phyloP scores from a whole-genome alignment of 1,140 invertebrate genomes.

The Drosophila aff. region DNA sequence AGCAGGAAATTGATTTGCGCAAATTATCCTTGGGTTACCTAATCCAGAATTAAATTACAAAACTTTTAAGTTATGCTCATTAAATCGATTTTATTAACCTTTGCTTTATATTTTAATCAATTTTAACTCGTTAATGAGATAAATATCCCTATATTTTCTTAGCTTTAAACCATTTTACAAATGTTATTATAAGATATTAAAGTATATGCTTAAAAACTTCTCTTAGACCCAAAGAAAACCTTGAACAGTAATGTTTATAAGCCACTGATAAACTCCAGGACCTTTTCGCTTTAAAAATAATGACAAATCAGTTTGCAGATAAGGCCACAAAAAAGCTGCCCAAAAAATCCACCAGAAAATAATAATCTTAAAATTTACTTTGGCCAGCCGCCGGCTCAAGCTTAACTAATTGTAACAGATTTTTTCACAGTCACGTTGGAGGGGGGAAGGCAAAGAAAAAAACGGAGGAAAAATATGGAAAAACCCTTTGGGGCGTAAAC shows the following conservation, averaged over 20 bases:
- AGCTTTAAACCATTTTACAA: background rate
- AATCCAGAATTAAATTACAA: constrained; percentile 3
- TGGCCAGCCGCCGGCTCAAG: constrained; percentile 54
- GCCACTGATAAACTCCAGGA: constrained; percentile 44
- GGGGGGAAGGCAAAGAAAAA: constrained; percentile 14
- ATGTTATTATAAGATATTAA: background rate
- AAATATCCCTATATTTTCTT: background rate
- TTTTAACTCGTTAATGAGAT: background rate
- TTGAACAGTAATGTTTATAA: constrained; percentile 63
- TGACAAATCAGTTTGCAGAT: constrained; percentile 85
- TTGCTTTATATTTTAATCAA: background rate
- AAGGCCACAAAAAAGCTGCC: constrained; percentile 36
- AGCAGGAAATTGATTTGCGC: constrained; percentile 32
- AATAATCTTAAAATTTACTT: constrained; percentile 60
- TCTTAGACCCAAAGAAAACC: background rate
- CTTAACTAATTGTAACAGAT: constrained; percentile 84
- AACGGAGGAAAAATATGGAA: constrained; percentile 46
- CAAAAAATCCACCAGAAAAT: constrained; percentile 34
- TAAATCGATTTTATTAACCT: background rate
- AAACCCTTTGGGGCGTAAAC: constrained; percentile 65
- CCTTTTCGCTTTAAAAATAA: constrained; percentile 73
- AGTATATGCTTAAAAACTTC: background rate
- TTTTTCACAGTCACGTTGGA: constrained; percentile 69
- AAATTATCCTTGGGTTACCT: constrained; percentile 10
- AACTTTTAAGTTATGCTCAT: background rate